These are phyloP conservation scores for Nephrotoma flavescens DNA, from an alignment of 2,888 invertebrate genomes.

Conservation along the genomic window DNA sequence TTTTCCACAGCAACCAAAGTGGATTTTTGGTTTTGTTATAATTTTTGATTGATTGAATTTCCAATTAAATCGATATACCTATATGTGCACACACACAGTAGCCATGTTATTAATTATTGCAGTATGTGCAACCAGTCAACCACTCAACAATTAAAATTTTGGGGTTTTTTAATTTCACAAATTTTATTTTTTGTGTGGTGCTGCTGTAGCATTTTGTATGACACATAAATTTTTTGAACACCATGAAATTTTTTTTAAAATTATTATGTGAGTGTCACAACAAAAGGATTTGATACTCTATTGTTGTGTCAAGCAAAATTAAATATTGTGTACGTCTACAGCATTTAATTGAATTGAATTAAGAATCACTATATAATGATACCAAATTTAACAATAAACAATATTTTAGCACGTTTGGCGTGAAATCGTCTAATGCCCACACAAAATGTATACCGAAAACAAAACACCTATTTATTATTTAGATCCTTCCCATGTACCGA, in stretches of 20 bases:
- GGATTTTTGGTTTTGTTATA: background rate
- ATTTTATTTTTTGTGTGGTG: background rate
- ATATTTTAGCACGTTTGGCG: background rate
- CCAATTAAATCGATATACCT: background rate
- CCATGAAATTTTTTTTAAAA: background rate
- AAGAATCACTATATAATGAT: background rate
- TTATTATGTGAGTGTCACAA: background rate
- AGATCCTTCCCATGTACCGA: background rate
- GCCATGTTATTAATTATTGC: background rate
- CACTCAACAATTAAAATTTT: background rate
- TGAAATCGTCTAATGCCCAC: background rate
- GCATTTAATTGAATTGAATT: background rate
- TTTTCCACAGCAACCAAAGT: background rate
- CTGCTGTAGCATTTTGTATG: background rate
- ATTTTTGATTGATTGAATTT: background rate
- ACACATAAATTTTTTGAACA: background rate
- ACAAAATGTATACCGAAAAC: background rate
- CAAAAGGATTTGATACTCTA: background rate
- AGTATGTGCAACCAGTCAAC: background rate
- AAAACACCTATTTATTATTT: background rate
- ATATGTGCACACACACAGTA: background rate
- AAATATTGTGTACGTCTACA: background rate
- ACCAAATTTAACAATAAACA: background rate
- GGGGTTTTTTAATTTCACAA: background rate
- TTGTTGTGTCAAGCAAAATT: background rate